Base-by-base conservation (phyloP, 2,797 vertebrate species). In the Acanthornis magna region DNA sequence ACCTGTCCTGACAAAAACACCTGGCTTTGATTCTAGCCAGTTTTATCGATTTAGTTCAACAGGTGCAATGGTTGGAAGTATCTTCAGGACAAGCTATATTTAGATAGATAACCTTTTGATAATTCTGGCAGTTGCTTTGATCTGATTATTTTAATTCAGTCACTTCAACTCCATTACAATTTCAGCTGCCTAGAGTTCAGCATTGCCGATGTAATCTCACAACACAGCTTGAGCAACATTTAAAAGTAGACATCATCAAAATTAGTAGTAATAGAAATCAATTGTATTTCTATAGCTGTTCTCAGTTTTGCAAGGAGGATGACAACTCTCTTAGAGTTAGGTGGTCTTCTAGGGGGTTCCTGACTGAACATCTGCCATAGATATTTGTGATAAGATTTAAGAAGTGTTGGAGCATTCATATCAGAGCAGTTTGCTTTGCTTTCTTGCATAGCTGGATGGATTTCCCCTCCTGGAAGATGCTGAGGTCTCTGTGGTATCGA, bases 101-200 rank as follows among this genome's bases (percentile, higher is more conserved):
- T 93, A 93, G 79, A 50, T 71, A 87, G 58, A 63, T 67, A 85
- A 85, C 72, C 84, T 91, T 91, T 75, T 6, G 4, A 83, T 89
- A 95, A 94, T 89, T 94, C 61, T 85, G 58, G 66, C 80, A 45
- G 43, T 80, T 91, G 82, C 66, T 87, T 92, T 76, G 62, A 55
- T 86, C 48, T 90, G 60, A 27, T 85, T 81, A 50, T 87, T 92
- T 94, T 84, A 88, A 89, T 94, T 89, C 40, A 48, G 40, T 85
- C 54, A 27, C 47, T 86, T 88, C 43, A 79, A 45, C n/a, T 82
- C 38, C 40, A 36, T 84, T 77, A 58, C 58, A 60, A 21, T 63
- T 67, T 73, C 62, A 88, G 77, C 68, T 79, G 74, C 57, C 61
- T 70, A 15, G 42, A 89, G 68, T 85, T 88, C 68, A 72, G 25